Conservation (phyloP, 2,888 invertebrate genomes). For the Eristalis intricaria region DNA sequence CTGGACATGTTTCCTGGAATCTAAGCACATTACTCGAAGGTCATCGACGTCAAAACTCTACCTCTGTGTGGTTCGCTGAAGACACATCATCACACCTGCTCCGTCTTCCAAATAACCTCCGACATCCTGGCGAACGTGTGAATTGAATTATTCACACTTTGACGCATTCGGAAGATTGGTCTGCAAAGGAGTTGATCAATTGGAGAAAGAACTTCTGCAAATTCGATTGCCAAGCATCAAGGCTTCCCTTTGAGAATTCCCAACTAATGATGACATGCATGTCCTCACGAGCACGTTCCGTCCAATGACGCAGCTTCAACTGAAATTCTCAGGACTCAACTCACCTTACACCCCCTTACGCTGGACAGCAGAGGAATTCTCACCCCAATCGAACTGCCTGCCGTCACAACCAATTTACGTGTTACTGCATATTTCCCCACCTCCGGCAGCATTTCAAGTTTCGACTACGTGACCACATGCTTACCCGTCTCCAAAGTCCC, state of each 20-base stretch:
- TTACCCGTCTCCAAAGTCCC: not conserved
- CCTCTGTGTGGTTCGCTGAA: no score
- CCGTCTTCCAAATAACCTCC: not conserved
- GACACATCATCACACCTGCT: not conserved
- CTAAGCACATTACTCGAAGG: no score
- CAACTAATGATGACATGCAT: not conserved
- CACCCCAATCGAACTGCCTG: not conserved
- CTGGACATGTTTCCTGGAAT: no score
- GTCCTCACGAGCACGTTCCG: not conserved
- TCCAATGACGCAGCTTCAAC: not conserved
- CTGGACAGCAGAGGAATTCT: not conserved
- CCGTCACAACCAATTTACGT: not conserved
- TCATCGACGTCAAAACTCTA: no score
- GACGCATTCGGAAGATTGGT: not conserved
- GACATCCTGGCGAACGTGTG: not conserved
- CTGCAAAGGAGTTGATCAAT: not conserved
- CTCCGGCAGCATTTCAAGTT: conserved; percentile 17
- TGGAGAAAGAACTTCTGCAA: not conserved
- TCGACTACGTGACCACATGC: conserved; percentile 56
- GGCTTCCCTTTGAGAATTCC: not conserved
- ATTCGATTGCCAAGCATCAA: not conserved
- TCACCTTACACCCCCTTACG: not conserved
- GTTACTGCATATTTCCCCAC: conserved; percentile 2
- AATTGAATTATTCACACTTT: not conserved
- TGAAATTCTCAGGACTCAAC: no score